A percentile compares a stretch with the other conserved stretches of the same genome.
Conservation (phyloP, 1,140 invertebrate genomes). For the Bacillus rossius region DNA sequence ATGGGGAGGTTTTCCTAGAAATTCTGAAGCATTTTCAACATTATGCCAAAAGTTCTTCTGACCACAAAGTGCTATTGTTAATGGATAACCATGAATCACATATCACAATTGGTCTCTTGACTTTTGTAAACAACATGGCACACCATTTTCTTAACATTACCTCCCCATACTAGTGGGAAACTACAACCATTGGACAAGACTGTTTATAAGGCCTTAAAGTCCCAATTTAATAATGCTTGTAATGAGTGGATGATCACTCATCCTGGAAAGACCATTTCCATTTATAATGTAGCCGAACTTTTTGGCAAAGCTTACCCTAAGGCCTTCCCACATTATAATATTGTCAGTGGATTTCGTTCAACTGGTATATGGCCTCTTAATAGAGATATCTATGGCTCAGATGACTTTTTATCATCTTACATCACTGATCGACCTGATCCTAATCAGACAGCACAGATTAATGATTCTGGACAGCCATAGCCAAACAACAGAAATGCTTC, state of each 20-base stretch:
- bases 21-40: slow-evolving; percentile 38
- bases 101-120: slow-evolving; percentile 26
- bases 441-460: too few species aligned
- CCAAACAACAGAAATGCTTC: too few species aligned
- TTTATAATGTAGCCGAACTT: too few species aligned
- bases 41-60: slow-evolving; percentile 28
- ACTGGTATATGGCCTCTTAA: too few species aligned
- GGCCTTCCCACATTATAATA: not conserved
- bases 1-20: slow-evolving; percentile 28
- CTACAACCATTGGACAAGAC: not conserved
- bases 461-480: too few species aligned
- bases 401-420: too few species aligned
- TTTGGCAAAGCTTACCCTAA: too few species aligned
- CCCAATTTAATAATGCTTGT: not conserved
- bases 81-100: slow-evolving; percentile 41
- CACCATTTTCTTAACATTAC: slow-evolving; percentile 33
- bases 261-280: not conserved
- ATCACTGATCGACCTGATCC: too few species aligned
- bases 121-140: slow-evolving; percentile 34
- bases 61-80: slow-evolving; percentile 36
- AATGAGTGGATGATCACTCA: not conserved
- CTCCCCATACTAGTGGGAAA: slow-evolving; percentile 29
- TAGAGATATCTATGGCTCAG: too few species aligned
- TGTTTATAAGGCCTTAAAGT: not conserved
- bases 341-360: not conserved